Percentiles rank a stretch among this genome's conserved stretches.
Conservation (phyloP, 2,797 vertebrate species). For the Ispidina picta region DNA sequence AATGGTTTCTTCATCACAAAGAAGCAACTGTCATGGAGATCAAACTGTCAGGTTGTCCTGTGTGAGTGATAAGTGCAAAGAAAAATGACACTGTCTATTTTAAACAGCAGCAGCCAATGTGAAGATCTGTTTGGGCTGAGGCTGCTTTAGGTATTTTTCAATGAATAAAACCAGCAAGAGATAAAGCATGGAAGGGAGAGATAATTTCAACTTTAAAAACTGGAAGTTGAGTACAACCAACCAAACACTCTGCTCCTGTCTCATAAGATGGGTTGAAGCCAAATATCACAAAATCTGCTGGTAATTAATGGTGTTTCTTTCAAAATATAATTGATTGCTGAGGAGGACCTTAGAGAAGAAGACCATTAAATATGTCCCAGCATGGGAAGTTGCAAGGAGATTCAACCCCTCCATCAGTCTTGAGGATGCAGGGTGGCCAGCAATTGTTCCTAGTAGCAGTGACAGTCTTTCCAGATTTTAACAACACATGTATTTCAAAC, state of each 20-base stretch:
- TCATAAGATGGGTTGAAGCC: background rate
- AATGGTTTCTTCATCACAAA: background rate
- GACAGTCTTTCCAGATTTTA: background rate
- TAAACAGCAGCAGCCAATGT: background rate
- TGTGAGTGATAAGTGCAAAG: slow-evolving; percentile 4
- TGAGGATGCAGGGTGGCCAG: fast-evolving
- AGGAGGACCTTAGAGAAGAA: background rate
- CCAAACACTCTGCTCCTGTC: background rate
- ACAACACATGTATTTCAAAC: background rate
- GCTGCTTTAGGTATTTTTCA: background rate
- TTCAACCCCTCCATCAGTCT: background rate
- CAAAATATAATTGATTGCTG: background rate
- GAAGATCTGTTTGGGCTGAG: background rate
- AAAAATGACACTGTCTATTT: slow-evolving; percentile 9
- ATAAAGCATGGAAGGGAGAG: background rate
- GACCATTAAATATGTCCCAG: background rate
- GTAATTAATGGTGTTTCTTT: background rate
- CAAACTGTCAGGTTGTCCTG: slow-evolving; percentile 13
- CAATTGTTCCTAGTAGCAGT: background rate
- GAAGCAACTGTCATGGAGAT: slow-evolving; percentile 10
- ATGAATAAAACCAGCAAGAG: background rate
- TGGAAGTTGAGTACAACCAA: background rate
- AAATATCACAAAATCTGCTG: background rate
- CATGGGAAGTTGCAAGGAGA: background rate
- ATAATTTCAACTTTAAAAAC: background rate